Conservation (phyloP, 2,113 vertebrate species). For the Sprattus sprattus region DNA sequence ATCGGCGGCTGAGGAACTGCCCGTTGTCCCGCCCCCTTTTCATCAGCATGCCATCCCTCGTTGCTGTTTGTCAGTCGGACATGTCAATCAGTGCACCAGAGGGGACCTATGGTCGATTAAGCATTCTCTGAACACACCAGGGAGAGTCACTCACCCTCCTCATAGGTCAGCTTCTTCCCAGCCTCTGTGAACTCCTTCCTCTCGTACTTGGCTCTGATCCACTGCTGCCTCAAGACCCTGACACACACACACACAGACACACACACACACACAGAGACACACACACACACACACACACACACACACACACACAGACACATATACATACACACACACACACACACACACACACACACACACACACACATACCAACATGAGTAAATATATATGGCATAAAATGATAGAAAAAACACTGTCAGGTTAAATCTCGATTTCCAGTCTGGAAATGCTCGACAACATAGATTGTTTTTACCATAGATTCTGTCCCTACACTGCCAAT, state of each 20-base stretch:
- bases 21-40: slow-evolving; percentile 86
- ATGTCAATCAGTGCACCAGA: background rate
- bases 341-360: background rate
- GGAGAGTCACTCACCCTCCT: slow-evolving; percentile 68
- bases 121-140: background rate
- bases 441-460: background rate
- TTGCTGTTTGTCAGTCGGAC: slow-evolving; percentile 59
- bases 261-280: slow-evolving; percentile 28
- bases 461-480: background rate
- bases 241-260: slow-evolving; percentile 33
- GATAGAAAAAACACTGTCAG: background rate
- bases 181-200: slow-evolving; percentile 77
- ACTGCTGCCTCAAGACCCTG: slow-evolving; percentile 86
- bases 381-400: background rate
- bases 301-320: slow-evolving; percentile 25
- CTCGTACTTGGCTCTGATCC: slow-evolving; percentile 89
- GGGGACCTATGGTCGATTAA: background rate
- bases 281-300: slow-evolving; percentile 26
- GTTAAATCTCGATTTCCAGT: background rate
- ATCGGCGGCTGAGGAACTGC: slow-evolving; percentile 83
- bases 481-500: background rate
- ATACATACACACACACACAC: background rate
- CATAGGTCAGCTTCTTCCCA: slow-evolving; percentile 65
- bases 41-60: slow-evolving; percentile 80
- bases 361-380: background rate